Evolutionary conservation across 1,140 invertebrate species (phyloP).

Genomic region (Lepidostoma basale): DNA sequence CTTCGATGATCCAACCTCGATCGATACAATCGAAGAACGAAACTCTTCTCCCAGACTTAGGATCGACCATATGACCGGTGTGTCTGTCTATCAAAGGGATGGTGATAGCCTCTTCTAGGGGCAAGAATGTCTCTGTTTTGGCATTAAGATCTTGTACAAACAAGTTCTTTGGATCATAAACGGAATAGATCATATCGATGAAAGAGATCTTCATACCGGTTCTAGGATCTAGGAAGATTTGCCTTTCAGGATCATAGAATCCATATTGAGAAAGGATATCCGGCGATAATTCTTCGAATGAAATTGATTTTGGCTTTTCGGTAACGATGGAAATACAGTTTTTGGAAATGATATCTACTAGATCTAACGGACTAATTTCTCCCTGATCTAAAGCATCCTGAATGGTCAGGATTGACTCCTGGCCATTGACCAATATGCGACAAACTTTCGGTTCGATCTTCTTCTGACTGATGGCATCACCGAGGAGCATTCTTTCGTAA

Average conservation of each 20-base stretch:
- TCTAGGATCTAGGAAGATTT: constrained; percentile 79
- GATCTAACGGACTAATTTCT: constrained; percentile 70
- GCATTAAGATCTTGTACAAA: constrained; percentile 78
- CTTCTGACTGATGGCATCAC: constrained; percentile 75
- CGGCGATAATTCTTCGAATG: constrained; percentile 66
- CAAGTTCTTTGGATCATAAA: constrained; percentile 77
- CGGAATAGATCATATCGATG: constrained; percentile 73
- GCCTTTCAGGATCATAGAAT: constrained; percentile 74
- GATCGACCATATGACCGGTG: constrained; percentile 82
- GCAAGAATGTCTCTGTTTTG: constrained; percentile 69
- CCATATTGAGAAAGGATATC: constrained; percentile 72
- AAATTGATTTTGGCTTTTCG: constrained; percentile 51
- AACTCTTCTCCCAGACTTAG: constrained; percentile 77
- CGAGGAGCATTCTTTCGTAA: constrained; percentile 61
- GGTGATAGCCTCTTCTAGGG: constrained; percentile 76
- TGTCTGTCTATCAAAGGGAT: constrained; percentile 76
- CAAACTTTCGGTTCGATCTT: constrained; percentile 78
- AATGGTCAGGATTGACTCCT: constrained; percentile 65
- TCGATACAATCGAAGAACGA: constrained; percentile 86
- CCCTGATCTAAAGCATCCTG: constrained; percentile 68
- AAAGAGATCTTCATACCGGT: constrained; percentile 77
- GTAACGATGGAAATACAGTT: constrained; percentile 55
- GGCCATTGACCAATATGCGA: constrained; percentile 64
- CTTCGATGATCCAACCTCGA: constrained; percentile 71
- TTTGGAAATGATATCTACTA: constrained; percentile 64